Evolutionary conservation across 2,113 vertebrate genomes (phyloP), one percentile per base, ranked within the genome.

Genomic region (Stegastes partitus): DNA sequence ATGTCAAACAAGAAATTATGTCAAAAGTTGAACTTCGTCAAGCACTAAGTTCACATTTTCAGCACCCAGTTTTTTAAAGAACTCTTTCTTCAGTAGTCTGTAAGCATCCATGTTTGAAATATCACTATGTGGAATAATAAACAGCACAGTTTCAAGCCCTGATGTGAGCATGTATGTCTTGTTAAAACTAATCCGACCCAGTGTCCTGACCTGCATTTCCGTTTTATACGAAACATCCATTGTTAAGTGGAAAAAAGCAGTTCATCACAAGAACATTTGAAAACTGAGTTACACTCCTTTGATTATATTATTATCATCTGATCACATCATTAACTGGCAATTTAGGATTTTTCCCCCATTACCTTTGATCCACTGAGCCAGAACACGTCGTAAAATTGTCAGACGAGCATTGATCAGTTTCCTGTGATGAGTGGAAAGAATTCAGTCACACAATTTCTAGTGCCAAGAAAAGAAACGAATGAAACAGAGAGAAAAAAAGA

Each of bases 401-500:
- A 64, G 28, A 49, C 23, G 6, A 44, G 69, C 6, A 53, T 15
- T 65, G 47, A 75, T 79, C 31, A 56, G 22, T 64, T 50, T 19
- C 65, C 37, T 76, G 21, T 68, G 39, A 49, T 25, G 53, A 51
- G 19, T 16, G n/a, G 28, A 68, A 31, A 5, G 11, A 37, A 39
- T 57, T 74, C 58, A 77, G 47, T 74, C 72, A 31, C 61, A 53
- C 18, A 1, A 0, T 62, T 54, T 65, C 18, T 64, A 22, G 34
- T 28, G 49, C 47, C 71, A 68, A 54, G 26, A 76, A 65, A 74
- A 22, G 19, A 69, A n/a, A n/a, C n/a, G n/a, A n/a, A n/a, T n/a
- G n/a, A n/a, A n/a, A 26, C 18, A 59, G 4, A 26, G 45, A 50
- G 39, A 54, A 6, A 45, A 34, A 34, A 50, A 34, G 18, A 54